phyloP scores from a whole-genome alignment of 2,888 invertebrate species.

The Agriopis aurantiaria region DNA sequence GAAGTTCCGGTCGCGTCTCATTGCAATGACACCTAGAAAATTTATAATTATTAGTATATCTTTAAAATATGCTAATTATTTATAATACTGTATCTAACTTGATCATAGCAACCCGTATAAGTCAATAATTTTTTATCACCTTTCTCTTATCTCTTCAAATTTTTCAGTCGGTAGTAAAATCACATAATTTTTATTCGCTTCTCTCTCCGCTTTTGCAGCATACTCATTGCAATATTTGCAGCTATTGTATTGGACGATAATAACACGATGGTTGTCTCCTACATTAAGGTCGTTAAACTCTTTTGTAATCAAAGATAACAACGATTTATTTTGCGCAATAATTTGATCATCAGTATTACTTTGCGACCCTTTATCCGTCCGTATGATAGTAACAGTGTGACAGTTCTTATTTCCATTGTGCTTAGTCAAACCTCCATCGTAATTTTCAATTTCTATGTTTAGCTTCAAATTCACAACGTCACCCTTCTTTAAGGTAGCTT shows the following conservation, averaged over 20 bases:
- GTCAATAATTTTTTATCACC: constrained; percentile 20
- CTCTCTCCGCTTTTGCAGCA: constrained; percentile 19
- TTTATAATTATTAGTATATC: background rate
- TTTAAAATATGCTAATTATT: background rate
- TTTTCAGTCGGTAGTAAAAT: constrained; percentile 47
- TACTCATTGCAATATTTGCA: constrained; percentile 42
- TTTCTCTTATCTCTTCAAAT: constrained; percentile 23
- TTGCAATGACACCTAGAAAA: constrained; percentile 34
- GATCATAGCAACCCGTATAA: background rate
- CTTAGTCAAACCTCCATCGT: constrained; percentile 30
- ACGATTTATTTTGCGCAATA: constrained; percentile 46
- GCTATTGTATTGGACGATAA: constrained; percentile 54
- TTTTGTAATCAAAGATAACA: constrained; percentile 43
- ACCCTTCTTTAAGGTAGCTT: constrained; percentile 55
- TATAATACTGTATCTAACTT: background rate
- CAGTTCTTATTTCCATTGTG: constrained; percentile 7
- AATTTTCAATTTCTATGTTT: constrained; percentile 61
- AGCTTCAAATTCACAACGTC: constrained; percentile 64
- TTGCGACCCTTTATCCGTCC: constrained; percentile 56
- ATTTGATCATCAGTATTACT: constrained; percentile 48
- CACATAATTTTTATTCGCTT: constrained; percentile 47
- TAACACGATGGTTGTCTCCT: constrained; percentile 46
- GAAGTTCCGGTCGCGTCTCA: constrained; percentile 12
- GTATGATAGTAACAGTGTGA: constrained; percentile 7
- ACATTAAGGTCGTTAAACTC: constrained; percentile 35